These are phyloP conservation scores for Chelmon rostratus DNA, from an alignment of 2,797 vertebrate genomes.

Conservation along the genomic window DNA sequence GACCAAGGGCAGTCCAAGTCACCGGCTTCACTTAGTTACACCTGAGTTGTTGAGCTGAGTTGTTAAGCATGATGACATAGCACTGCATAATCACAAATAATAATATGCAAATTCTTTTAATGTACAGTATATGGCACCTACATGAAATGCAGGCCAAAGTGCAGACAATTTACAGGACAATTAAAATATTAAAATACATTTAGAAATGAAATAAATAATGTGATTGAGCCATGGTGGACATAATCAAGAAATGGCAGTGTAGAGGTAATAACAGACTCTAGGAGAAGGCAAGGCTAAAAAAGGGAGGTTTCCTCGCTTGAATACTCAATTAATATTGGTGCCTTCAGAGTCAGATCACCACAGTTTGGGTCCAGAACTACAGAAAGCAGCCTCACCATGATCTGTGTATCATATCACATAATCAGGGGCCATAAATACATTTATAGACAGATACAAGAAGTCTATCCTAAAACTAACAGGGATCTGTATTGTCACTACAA, in stretches of 20 bases:
- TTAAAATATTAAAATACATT: not conserved
- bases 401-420: not conserved
- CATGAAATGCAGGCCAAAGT: not conserved
- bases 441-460: not conserved
- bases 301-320: not conserved
- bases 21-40: conserved; percentile 27
- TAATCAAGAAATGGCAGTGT: not conserved
- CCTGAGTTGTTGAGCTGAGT: conserved; percentile 33
- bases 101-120: not conserved
- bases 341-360: not conserved
- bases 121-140: not conserved
- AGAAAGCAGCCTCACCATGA: not conserved
- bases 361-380: not conserved
- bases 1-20: conserved; percentile 4
- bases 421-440: not conserved
- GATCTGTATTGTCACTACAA: no score
- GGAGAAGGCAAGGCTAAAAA: not conserved
- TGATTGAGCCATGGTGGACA: not conserved
- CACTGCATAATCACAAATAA: conserved; percentile 7
- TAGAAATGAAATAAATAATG: not conserved
- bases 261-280: not conserved
- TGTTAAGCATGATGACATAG: conserved; percentile 11
- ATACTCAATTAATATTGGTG: not conserved
- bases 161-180: not conserved
- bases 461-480: no score